Percentiles rank a stretch among this genome's conserved stretches.
phyloP scores from a whole-genome alignment of 1,140 invertebrate genomes.

The Manduca sexta region DNA sequence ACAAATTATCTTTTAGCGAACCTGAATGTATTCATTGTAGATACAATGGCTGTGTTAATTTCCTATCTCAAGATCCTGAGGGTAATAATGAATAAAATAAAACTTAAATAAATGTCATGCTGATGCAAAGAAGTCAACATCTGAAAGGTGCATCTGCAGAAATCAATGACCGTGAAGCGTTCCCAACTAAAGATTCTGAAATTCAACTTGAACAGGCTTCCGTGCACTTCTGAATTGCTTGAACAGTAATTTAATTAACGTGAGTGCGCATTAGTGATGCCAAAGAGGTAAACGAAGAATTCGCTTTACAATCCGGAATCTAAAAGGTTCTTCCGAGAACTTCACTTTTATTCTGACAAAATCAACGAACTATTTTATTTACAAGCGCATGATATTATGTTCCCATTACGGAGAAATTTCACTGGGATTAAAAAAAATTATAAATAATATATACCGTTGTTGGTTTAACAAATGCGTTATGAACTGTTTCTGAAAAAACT shows the following conservation, averaged over 20 bases:
- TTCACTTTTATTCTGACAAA: slow-evolving; percentile 26
- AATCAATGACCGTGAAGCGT: no score
- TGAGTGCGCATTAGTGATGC: slow-evolving; percentile 45
- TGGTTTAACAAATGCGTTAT: no score
- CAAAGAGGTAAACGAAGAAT: slow-evolving; percentile 39
- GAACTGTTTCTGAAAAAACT: no score
- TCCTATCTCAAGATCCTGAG: no score
- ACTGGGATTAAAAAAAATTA: not conserved
- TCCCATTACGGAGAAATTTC: slow-evolving; percentile 7
- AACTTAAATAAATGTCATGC: no score
- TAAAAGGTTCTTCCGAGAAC: slow-evolving; percentile 18
- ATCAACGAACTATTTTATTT: slow-evolving; percentile 7
- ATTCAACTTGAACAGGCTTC: slow-evolving; percentile 11
- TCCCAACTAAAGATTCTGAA: not conserved
- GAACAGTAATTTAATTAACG: slow-evolving; percentile 60
- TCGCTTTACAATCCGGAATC: slow-evolving; percentile 24
- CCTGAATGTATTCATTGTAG: no score
- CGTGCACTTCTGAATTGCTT: slow-evolving; percentile 38
- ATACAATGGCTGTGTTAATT: no score
- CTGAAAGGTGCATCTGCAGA: no score
- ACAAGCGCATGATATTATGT: not conserved
- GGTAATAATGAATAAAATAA: no score
- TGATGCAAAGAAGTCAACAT: no score
- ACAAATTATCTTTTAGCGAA: no score
- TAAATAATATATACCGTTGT: no score